Percentiles rank a stretch among this genome's conserved stretches.
These are phyloP conservation scores for Morpho achilles DNA, from an alignment of 2,888 invertebrate genomes.

Conservation along the genomic window DNA sequence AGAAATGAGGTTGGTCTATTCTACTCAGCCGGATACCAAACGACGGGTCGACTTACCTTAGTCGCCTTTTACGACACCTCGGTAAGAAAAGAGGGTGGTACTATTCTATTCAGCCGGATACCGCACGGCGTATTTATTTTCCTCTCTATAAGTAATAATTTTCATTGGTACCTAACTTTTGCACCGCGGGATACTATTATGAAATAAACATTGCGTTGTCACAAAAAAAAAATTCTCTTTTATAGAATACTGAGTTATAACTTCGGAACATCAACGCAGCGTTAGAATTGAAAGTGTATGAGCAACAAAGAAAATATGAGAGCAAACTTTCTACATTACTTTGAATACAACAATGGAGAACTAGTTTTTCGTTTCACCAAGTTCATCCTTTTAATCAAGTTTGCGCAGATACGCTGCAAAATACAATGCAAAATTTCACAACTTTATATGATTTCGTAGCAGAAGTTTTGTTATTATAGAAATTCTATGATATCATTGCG, in stretches of 20 bases:
- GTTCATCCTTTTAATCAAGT: slow-evolving; percentile 21
- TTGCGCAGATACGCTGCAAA: slow-evolving; percentile 9
- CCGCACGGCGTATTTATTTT: no score
- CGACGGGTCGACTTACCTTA: no score
- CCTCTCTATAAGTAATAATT: no score
- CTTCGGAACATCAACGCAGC: slow-evolving; percentile 5
- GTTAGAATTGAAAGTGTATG: slow-evolving; percentile 14
- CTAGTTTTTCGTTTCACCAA: slow-evolving; percentile 17
- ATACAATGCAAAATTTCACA: slow-evolving; percentile 12
- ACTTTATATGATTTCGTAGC: slow-evolving; percentile 13
- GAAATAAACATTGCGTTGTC: background rate
- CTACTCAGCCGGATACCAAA: no score
- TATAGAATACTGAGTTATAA: slow-evolving; percentile 7
- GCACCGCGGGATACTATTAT: no score
- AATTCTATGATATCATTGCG: no score
- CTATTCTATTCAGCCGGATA: no score
- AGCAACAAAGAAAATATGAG: slow-evolving; percentile 17
- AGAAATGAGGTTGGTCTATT: no score
- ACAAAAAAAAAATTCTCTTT: background rate
- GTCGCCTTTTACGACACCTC: no score
- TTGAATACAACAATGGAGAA: slow-evolving; percentile 16
- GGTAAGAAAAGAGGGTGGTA: no score
- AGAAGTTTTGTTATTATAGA: no score
- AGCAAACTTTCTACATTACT: slow-evolving; percentile 17
- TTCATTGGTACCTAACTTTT: no score